Conservation (phyloP, 2,797 vertebrate genomes). For the Poeciliopsis turneri region DNA sequence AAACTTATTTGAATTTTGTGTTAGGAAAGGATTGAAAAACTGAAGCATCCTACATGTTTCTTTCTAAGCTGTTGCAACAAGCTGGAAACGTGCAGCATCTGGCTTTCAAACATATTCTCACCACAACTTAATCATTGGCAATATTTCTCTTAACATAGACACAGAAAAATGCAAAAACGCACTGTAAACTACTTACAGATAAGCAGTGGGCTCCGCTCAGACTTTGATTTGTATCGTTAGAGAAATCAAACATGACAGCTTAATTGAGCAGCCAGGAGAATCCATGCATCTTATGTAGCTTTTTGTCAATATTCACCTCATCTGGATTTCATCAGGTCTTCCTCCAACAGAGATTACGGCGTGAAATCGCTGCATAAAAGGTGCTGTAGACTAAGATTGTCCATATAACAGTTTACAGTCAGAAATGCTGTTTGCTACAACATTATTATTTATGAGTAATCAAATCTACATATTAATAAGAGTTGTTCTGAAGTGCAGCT, state of each 20-base stretch:
- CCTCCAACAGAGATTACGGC: conserved; percentile 36
- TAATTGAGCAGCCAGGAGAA: conserved; percentile 53
- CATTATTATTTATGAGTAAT: background rate
- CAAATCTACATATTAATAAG: background rate
- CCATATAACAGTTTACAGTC: conserved; percentile 42
- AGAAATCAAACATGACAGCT: conserved; percentile 39
- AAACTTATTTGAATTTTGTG: background rate
- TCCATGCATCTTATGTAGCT: conserved; percentile 48
- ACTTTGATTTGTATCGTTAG: background rate
- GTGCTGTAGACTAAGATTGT: conserved; percentile 42
- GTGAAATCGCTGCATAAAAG: conserved; percentile 58
- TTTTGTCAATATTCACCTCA: conserved; percentile 60
- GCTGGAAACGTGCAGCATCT: conserved; percentile 11
- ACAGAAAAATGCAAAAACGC: background rate
- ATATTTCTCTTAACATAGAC: conserved; percentile 10
- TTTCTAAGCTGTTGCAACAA: conserved; percentile 13
- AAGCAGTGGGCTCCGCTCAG: background rate
- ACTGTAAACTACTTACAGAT: background rate
- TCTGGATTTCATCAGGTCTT: conserved; percentile 73
- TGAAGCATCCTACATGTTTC: background rate
- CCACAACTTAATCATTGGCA: conserved; percentile 6
- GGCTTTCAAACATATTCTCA: conserved; percentile 5
- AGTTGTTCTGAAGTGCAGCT: background rate
- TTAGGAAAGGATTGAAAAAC: background rate
- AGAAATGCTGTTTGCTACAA: background rate